Base-by-base conservation (phyloP, 2,888 invertebrate genomes). In the Dimorphilus gyrociliatus region DNA sequence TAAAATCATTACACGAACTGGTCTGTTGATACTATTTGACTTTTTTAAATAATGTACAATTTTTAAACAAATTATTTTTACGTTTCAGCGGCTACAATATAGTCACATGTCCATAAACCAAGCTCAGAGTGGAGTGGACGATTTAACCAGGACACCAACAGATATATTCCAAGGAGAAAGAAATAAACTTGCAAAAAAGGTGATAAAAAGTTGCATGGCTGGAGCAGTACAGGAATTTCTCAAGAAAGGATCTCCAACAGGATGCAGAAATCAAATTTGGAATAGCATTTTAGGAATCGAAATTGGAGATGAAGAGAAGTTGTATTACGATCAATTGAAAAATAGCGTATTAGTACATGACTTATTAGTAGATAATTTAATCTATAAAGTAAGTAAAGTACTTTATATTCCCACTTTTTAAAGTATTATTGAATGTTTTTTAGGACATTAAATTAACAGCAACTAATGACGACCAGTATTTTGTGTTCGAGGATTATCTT, bases 381-480 rank as follows among this genome's bases (percentile, higher is more conserved):
- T 90, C 46, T 82, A 88, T 47, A 92, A 90, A 69, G 72, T 72
- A 55, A 43, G 29, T 18, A 3, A 3, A 8, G 16, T 35, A 24
- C 24, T 26, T 26, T 16, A 10, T 25, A 34, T 16, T 17, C 8
- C 15, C n/a, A n/a, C n/a, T 21, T n/a, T 10, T 21, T 28, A 23
- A 19, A 25, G 25, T 8, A 10, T 23, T 28, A 25, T 23, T 8
- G n/a, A 23, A 28, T 28, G 10, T 33, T 25, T 37, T 41, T 17
- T 42, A 73, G 72, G 92, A 92, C 56, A 81, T 92, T 6, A 86
- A 86, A 60, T 63, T 90, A 36, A 92, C 90, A 1, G 86, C 90
- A 0, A 85, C 86, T 7, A 92, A 92, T 60, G 90, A 92, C 55
- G 90, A 92, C 60, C 90, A 90, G 58, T 90, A 90, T 59, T 92